Base-by-base conservation (phyloP, 2,888 invertebrate genomes). In the Himalopsyche tibetana region DNA sequence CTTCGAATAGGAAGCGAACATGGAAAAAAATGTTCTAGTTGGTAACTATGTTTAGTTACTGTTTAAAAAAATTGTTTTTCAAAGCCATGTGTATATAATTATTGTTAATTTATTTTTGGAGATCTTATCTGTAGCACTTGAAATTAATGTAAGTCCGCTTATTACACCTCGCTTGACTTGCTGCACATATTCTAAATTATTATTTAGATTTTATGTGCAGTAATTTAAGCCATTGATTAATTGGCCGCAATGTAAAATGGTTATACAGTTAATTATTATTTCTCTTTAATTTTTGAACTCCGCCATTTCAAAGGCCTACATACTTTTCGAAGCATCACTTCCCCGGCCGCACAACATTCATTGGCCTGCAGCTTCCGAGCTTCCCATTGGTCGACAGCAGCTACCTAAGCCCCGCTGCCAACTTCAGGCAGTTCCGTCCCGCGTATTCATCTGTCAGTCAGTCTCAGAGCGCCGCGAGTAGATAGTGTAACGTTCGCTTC, bases 371-470 rank as follows among this genome's bases (percentile, higher is more conserved):
- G 38, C 55, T 79, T 38, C 55, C 40, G 17, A 51, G 86, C 82
- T 36, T 80, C 80, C 80, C n/a, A 86, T 86, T 86, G 86, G 86
- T 51, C 80, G 80, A 19, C 51, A 40, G 86, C 84, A 84, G 55
- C 19, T 55, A 82, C 82, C 83, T 63, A 69, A 82, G 45, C 69
- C 84, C 82, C 86, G 82, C 80, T 19, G 84, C 84, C 45, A 84
- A 51, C 84, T 86, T 86, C 86, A 86, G 45, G 9, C 55, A 45
- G 56, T 80, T 81, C 40, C 84, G 85, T 45, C 84, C 55, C 82
- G 74, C 83, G 84, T 86, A 28, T 55, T 83, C 82, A 80, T 80
- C 86, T 82, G 84, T 84, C 86, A 86, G 85, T 87, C 82, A 82
- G 84, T 81, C 81, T 80, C 36, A 51, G 87, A 51, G 85, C 55